Evolutionary conservation across 2,113 vertebrate species (phyloP), one percentile per base, ranked within the genome.

Genomic region (Verasper variegatus): DNA sequence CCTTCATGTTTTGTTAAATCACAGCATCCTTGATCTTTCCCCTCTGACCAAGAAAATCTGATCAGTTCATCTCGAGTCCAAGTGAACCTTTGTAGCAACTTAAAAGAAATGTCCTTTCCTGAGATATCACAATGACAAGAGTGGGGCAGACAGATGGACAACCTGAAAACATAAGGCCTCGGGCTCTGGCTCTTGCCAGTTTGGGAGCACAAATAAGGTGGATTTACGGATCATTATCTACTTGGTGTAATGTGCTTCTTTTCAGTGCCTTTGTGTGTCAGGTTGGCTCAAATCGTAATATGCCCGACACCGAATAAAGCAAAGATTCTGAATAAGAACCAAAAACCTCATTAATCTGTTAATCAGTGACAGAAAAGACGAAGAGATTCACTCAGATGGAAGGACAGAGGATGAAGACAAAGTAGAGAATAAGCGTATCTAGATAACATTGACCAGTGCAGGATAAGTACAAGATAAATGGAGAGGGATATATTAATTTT

Each of bases 361-460:
- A 60, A 77, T 59, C 60, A 17, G 40, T 42, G 11, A 42, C 11
- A 42, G 40, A 13, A 42, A 10, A 7, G 26, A 37, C 18, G 40
- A 24, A 1, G 26, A 64, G 45, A 75, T 65, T 26, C 70, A 65
- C 3, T 68, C 77, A 63, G 88, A 91, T 73, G 72, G 9, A 27
- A 23, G 20, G 3, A 40, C 21, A 42, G 18, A 51, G 58, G 60
- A 55, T 59, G 35, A 81, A 52, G 61, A 52, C 47, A 64, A 72
- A 66, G 69, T 58, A 49, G 23, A 23, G 57, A 23, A 76, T 9
- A 67, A 60, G 24, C 6, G 5, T 51, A 71, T 64, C 68, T 6
- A 35, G 66, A 75, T 37, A 78, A 83, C 75, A 64, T 45, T 75
- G 78, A 85, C 74, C 77, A 57, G 66, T 61, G 72, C 65, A 71